Base-by-base conservation (phyloP, 2,797 vertebrate genomes). In the Lutjanus argentimaculatus region DNA sequence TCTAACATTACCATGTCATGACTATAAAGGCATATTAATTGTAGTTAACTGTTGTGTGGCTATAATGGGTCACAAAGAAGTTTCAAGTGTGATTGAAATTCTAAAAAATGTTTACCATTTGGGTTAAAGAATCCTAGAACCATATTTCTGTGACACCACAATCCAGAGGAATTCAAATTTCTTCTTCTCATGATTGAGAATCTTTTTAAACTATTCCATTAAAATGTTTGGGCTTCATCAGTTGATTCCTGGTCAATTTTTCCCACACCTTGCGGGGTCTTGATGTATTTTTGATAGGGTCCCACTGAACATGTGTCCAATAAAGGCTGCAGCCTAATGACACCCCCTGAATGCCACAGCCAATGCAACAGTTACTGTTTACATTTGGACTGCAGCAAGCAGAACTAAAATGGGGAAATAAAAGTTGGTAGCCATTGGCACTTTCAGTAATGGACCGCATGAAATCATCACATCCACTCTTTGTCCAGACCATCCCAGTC, bases 361-460 rank as follows among this genome's bases (percentile, higher is more conserved):
- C 77, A 87, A 93, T 91, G 84, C 87, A 90, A 87, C 85, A 57
- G 46, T 76, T 82, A 79, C 79, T 83, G 91, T 93, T 93, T 91
- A 93, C 92, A 91, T 83, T 84, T 61, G 79, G 88, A 85, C 75
- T 75, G 84, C 73, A 80, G 86, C 87, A 72, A 83, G 87, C 83
- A 75, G 81, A 52, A 69, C 30, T 1, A 19, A 58, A 79, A 80
- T 72, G 79, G 90, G 87, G 86, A 83, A 80, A 82, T 19, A 7
- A 43, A 36, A 64, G 79, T 75, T 63, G 79, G 73, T 46, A 70
- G 80, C 72, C 65, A 49, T 67, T 67, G 64, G 36, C 25, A 6
- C n/a, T 49, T 63, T 75, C 13, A 42, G n/a, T 13, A 46, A 49
- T 16, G 56, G 51, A 42, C 46, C 3, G 51, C 46, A 36, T 22